A percentile compares a stretch with the other conserved stretches of the same genome.
These are phyloP conservation scores for Sciurus niger DNA, from an alignment of 2,113 vertebrate species.

Conservation along the genomic window DNA sequence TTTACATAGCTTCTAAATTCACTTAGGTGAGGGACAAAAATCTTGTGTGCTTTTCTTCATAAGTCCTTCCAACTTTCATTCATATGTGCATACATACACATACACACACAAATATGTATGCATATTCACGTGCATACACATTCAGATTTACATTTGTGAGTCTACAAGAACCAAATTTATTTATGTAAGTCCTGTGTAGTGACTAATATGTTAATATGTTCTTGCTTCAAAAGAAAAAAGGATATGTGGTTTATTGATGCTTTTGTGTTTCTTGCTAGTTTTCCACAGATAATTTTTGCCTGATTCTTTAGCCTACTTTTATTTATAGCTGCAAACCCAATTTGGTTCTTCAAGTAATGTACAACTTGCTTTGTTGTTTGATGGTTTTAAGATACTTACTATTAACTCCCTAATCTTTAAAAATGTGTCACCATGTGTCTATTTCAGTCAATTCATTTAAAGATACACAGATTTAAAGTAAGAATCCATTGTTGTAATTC, in stretches of 20 bases:
- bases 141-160: slow-evolving; percentile 14
- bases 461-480: neutral
- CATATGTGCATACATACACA: neutral
- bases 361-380: neutral
- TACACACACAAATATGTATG: neutral
- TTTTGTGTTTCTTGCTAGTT: neutral
- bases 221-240: neutral
- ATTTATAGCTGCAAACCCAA: neutral
- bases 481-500: neutral
- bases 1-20: neutral
- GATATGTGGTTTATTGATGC: neutral
- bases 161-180: neutral
- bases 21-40: neutral
- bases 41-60: neutral
- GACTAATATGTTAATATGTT: neutral
- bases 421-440: neutral
- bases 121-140: neutral
- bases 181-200: neutral
- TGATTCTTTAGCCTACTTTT: neutral
- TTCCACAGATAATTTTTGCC: neutral
- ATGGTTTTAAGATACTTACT: neutral
- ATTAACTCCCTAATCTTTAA: neutral
- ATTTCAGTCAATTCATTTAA: slow-evolving; percentile 55
- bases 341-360: neutral
- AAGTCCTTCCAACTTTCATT: neutral